Evolutionary conservation across 2,888 invertebrate species (phyloP).

Genomic region (Dermolepida albohirtum): DNA sequence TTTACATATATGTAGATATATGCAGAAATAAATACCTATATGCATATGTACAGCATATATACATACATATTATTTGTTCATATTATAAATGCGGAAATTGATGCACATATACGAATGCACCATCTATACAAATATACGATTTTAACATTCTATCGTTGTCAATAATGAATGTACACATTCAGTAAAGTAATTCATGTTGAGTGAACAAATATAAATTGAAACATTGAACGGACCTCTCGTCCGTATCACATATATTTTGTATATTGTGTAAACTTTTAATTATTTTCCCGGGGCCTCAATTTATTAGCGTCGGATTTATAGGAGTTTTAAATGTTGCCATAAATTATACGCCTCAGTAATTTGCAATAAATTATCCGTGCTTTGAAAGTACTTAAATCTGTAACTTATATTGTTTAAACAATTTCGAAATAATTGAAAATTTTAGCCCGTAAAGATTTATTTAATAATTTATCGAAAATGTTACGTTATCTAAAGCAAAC

Average conservation of each 20-base stretch:
- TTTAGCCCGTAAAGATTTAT: background rate
- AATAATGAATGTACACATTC: slow-evolving; percentile 1
- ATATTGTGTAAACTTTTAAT: slow-evolving; percentile 30
- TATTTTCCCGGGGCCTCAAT: slow-evolving; percentile 11
- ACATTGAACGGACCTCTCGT: slow-evolving; percentile 5
- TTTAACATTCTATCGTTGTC: too few species aligned
- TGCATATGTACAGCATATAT: too few species aligned
- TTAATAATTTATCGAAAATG: background rate
- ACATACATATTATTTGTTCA: too few species aligned
- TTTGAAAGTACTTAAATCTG: slow-evolving; percentile 43
- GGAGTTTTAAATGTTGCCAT: slow-evolving; percentile 25
- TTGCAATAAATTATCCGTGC: slow-evolving; percentile 43
- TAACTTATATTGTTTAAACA: slow-evolving; percentile 26
- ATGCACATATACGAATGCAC: too few species aligned
- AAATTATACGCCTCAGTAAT: slow-evolving; percentile 20
- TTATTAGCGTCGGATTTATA: slow-evolving; percentile 29
- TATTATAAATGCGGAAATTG: too few species aligned
- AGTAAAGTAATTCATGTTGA: background rate
- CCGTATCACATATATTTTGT: slow-evolving; percentile 9
- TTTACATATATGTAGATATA: too few species aligned
- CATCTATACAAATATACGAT: too few species aligned
- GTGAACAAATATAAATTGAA: background rate
- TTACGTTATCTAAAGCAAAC: too few species aligned
- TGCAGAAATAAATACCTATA: too few species aligned
- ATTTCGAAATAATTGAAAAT: slow-evolving; percentile 2